phyloP scores from a whole-genome alignment of 2,797 vertebrate species.

The Smutsia temminckii region DNA sequence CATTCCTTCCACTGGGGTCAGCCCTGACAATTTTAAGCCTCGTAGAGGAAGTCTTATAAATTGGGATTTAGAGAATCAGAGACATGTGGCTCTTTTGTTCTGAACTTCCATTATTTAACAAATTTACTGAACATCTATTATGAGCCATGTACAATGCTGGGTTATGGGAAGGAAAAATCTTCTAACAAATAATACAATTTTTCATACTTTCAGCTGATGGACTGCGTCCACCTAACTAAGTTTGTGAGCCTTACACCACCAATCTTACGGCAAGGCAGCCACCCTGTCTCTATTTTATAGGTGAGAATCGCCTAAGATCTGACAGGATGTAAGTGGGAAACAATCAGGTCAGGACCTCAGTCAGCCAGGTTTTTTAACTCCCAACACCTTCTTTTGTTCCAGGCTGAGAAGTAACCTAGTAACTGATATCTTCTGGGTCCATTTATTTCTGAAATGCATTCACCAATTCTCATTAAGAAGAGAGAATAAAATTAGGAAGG shows the following conservation, averaged over 20 bases:
- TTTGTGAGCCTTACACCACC: background rate
- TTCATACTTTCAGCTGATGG: background rate
- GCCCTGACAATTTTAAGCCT: background rate
- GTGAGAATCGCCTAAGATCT: background rate
- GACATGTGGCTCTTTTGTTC: background rate
- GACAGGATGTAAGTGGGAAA: background rate
- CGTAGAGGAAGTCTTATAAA: slow-evolving; percentile 21
- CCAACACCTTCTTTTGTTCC: background rate
- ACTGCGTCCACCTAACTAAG: background rate
- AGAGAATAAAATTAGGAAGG: background rate
- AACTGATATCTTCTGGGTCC: background rate
- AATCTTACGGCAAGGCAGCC: background rate
- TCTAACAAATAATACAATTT: background rate
- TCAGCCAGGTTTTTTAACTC: background rate
- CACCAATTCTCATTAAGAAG: background rate
- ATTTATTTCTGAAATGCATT: background rate
- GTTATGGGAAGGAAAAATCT: background rate
- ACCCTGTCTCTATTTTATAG: background rate
- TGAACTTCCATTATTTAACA: background rate
- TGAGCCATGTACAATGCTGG: background rate
- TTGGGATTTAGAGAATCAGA: background rate
- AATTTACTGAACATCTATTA: background rate
- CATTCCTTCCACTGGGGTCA: background rate
- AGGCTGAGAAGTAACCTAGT: background rate
- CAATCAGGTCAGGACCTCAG: background rate